These are phyloP conservation scores for Palythoa heliodiscus DNA, from an alignment of 92 coral and sea anemone species.

Conservation along the genomic window DNA sequence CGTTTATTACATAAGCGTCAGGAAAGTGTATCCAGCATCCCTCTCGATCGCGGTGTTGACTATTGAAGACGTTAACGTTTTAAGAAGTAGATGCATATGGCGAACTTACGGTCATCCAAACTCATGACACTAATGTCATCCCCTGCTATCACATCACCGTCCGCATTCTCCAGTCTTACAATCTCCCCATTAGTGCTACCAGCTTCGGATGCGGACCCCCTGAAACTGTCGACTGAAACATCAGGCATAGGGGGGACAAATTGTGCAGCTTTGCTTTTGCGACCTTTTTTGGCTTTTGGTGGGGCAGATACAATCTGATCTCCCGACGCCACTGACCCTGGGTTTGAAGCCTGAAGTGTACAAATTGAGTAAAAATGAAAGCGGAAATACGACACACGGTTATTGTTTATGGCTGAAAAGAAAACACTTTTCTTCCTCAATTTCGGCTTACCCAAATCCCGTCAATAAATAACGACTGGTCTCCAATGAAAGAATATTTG, in stretches of 20 bases:
- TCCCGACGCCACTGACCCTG: conserved; percentile 30
- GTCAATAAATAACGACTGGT: too few relatives aligned
- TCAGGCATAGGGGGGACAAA: conserved; percentile 93
- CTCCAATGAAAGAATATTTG: too few relatives aligned
- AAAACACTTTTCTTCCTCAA: too few relatives aligned
- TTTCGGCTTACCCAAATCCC: too few relatives aligned
- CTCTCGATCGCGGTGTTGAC: too few relatives aligned
- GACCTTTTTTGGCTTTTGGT: conserved; percentile 94
- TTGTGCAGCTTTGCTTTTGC: conserved; percentile 87
- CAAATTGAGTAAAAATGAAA: neutral
- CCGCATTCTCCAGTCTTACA: conserved; percentile 66
- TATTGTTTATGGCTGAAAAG: too few relatives aligned
- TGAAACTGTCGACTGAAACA: conserved; percentile 63
- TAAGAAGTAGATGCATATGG: too few relatives aligned
- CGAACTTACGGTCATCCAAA: conserved; percentile 89
- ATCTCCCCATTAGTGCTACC: conserved; percentile 89
- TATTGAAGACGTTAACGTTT: too few relatives aligned
- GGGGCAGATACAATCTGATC: conserved; percentile 68
- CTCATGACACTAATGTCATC: conserved; percentile 97
- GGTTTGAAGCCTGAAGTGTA: conserved; percentile 22
- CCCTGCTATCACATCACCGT: conserved; percentile 68
- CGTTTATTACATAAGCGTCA: too few relatives aligned
- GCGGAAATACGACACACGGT: too few relatives aligned
- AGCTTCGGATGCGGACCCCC: conserved; percentile 84
- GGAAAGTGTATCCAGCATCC: too few relatives aligned